phyloP scores from a whole-genome alignment of 1,140 invertebrate species.

The Ceratitis capitata region DNA sequence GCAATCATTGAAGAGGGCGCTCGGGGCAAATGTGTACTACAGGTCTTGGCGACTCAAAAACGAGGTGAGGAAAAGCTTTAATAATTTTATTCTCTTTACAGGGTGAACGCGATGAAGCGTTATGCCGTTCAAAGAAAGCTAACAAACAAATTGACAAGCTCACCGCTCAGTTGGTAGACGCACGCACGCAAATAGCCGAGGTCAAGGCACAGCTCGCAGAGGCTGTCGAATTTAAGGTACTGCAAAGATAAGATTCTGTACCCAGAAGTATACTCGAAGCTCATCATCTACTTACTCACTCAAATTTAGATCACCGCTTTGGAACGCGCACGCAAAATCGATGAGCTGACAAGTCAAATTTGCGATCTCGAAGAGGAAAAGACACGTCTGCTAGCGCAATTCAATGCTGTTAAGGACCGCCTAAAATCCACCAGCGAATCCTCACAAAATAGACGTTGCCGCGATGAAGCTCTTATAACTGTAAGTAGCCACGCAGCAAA shows the following conservation, averaged over 20 bases:
- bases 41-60: slow-evolving; percentile 43
- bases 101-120: slow-evolving; percentile 80
- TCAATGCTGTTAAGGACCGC: slow-evolving; percentile 57
- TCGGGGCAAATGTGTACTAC: slow-evolving; percentile 72
- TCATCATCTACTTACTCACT: not conserved
- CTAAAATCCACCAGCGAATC: slow-evolving; percentile 60
- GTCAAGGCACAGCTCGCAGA: slow-evolving; percentile 81
- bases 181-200: slow-evolving; percentile 76
- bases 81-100: slow-evolving; percentile 60
- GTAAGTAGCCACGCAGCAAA: slow-evolving; percentile 54
- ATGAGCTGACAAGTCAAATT: slow-evolving; percentile 74
- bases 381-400: slow-evolving; percentile 54
- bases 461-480: slow-evolving; percentile 75
- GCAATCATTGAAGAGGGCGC: slow-evolving; percentile 81
- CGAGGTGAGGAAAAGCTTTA: not conserved
- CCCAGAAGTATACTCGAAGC: not conserved
- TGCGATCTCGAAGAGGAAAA: slow-evolving; percentile 63
- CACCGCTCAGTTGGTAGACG: slow-evolving; percentile 77
- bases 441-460: slow-evolving; percentile 59
- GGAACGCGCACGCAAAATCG: slow-evolving; percentile 82
- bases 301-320: slow-evolving; percentile 85
- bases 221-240: slow-evolving; percentile 83
- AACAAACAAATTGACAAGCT: slow-evolving; percentile 80
- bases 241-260: not conserved
- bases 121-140: slow-evolving; percentile 77